Evolutionary conservation across 2,888 invertebrate genomes (phyloP), one percentile per base, ranked within the genome.

Genomic region (Teleiodes luculella): DNA sequence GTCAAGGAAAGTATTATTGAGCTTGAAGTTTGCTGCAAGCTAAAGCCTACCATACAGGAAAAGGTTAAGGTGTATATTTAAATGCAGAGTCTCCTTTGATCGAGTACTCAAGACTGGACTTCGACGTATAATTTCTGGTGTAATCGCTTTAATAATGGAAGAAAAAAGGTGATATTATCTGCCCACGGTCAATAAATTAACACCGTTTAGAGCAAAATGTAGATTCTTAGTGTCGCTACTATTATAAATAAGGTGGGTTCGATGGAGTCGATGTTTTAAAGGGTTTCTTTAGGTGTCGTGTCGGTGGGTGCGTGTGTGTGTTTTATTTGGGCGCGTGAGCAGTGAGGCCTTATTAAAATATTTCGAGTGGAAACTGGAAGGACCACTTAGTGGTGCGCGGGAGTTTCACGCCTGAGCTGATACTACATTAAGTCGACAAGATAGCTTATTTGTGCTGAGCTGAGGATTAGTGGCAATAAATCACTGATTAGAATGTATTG

Each of bases 401-500:
- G 89, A 87, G 89, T 89, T 89, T 89, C 89, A 88, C 89, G 89
- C 89, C 88, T 83, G 86, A 74, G 70, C 83, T 85, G 88, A 88
- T 89, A 88, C 83, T 85, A 87, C 89, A 86, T 88, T 87, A 87
- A 88, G 86, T 85, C 88, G 87, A 87, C 89, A 86, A 86, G 88
- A 89, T 89, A 88, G 88, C 88, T 89, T 89, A 89, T 88, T 89
- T 89, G 88, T 88, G 89, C 86, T 86, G 80, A 83, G 85, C 86
- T 76, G 80, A 76, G 86, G 88, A 88, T 89, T 89, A 88, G 85
- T 82, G 81, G 83, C 80, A 84, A 87, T 89, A 89, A 87, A 89
- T 89, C 89, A 88, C 85, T 89, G 89, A 88, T 89, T 89, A 88
- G 84, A 89, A 86, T 87, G 87, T 87, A 87, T 87, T 89, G 87